These are phyloP conservation scores for Atherinomorus stipes DNA, from an alignment of 2,113 vertebrate genomes.

Conservation along the genomic window DNA sequence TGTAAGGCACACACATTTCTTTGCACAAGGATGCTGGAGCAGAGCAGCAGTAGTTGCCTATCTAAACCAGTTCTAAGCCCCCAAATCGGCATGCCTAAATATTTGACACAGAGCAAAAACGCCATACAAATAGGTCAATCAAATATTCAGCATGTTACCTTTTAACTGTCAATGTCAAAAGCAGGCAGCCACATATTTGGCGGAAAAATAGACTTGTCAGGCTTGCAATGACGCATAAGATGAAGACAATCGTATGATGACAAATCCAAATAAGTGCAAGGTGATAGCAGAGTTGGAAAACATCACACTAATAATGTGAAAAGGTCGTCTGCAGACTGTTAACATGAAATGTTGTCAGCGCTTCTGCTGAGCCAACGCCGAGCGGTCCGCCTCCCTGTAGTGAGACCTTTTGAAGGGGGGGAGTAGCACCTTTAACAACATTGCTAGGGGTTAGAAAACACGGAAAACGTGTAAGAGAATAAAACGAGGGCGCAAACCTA, in stretches of 20 bases:
- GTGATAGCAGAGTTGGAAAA: conserved; percentile 13
- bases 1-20: conserved; percentile 57
- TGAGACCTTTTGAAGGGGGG: conserved; percentile 35
- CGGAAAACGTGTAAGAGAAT: not conserved
- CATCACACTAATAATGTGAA: conserved; percentile 30
- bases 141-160: conserved; percentile 35
- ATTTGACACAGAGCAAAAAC: conserved; percentile 23
- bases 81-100: not conserved
- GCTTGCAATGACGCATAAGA: conserved; percentile 24
- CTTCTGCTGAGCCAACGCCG: conserved; percentile 63
- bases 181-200: conserved; percentile 41
- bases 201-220: conserved; percentile 28
- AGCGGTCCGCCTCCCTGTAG: conserved; percentile 54
- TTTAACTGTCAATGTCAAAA: conserved; percentile 69
- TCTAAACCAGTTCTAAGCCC: conserved; percentile 16
- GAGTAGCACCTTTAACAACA: conserved; percentile 35
- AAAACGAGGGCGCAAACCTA: conserved; percentile 65
- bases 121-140: conserved; percentile 61
- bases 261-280: conserved; percentile 21
- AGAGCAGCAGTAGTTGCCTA: conserved; percentile 9
- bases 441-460: conserved; percentile 14
- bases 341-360: conserved; percentile 59
- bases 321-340: conserved; percentile 51
- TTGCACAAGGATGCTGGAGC: conserved; percentile 58
- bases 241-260: conserved; percentile 22